A percentile compares a stretch with the other conserved stretches of the same genome.
phyloP scores from a whole-genome alignment of 2,797 vertebrate species.

The Harpagifer antarcticus region DNA sequence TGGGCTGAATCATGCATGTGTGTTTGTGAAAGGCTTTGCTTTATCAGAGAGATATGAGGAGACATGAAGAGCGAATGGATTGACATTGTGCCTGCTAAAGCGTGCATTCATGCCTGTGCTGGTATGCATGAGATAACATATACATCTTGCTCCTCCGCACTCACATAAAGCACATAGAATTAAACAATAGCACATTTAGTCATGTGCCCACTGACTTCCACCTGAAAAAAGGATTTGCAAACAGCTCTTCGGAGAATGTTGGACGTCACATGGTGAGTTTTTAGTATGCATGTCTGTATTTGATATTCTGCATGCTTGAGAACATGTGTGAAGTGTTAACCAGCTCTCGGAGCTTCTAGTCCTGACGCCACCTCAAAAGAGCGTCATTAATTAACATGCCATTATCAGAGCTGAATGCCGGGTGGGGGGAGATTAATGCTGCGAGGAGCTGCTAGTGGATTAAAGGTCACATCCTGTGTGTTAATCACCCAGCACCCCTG shows the following conservation, averaged over 20 bases:
- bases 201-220: not conserved
- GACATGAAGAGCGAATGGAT: conserved; percentile 9
- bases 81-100: conserved; percentile 45
- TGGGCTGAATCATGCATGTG: conserved; percentile 29
- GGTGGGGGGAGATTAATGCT: conserved; percentile 72
- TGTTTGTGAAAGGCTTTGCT: conserved; percentile 32
- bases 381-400: conserved; percentile 88
- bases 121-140: conserved; percentile 32
- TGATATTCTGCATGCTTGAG: conserved; percentile 44
- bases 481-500: conserved; percentile 86
- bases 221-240: conserved; percentile 10
- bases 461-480: conserved; percentile 90
- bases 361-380: conserved; percentile 63
- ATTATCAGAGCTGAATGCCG: conserved; percentile 82
- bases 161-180: conserved; percentile 17
- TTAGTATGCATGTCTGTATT: conserved; percentile 9
- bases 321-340: conserved; percentile 67
- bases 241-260: conserved; percentile 4
- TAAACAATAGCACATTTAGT: conserved; percentile 26
- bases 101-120: conserved; percentile 18
- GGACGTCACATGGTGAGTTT: conserved; percentile 8
- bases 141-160: conserved; percentile 11
- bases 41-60: conserved; percentile 22
- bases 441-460: conserved; percentile 83
- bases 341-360: conserved; percentile 41